Evolutionary conservation across 2,888 invertebrate species (phyloP).

Genomic region (Diarsia dahlii): DNA sequence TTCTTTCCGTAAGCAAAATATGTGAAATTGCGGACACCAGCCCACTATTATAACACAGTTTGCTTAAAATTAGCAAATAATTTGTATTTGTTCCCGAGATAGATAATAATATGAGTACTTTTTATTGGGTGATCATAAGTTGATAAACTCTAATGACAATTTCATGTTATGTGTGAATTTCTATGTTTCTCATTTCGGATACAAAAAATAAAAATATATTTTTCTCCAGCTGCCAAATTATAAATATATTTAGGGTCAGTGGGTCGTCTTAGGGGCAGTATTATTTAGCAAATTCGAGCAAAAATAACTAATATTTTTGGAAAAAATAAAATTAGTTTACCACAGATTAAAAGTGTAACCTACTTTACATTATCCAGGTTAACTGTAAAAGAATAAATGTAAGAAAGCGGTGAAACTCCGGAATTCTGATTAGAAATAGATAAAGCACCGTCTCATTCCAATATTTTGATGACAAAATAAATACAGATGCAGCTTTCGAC

Average conservation of each 20-base stretch:
- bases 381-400: background rate
- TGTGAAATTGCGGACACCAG: too few relatives aligned
- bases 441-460: conserved; percentile 26
- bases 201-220: background rate
- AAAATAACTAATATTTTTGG: background rate
- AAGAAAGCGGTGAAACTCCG: background rate
- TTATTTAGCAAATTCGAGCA: background rate
- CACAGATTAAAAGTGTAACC: conserved; percentile 15
- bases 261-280: too few relatives aligned
- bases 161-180: background rate
- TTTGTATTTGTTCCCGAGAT: background rate
- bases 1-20: background rate
- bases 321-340: background rate
- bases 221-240: background rate
- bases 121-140: background rate
- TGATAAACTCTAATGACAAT: background rate
- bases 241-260: background rate
- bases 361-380: conserved; percentile 13
- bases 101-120: background rate
- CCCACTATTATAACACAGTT: too few relatives aligned
- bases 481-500: conserved; percentile 17
- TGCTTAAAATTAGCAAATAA: too few relatives aligned
- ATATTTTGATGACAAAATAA: conserved; percentile 20
- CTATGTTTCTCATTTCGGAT: too few relatives aligned
- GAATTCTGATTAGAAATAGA: background rate